These are phyloP conservation scores for Mus musculus DNA, from an alignment of 2,113 vertebrate genomes.

Conservation along the genomic window DNA sequence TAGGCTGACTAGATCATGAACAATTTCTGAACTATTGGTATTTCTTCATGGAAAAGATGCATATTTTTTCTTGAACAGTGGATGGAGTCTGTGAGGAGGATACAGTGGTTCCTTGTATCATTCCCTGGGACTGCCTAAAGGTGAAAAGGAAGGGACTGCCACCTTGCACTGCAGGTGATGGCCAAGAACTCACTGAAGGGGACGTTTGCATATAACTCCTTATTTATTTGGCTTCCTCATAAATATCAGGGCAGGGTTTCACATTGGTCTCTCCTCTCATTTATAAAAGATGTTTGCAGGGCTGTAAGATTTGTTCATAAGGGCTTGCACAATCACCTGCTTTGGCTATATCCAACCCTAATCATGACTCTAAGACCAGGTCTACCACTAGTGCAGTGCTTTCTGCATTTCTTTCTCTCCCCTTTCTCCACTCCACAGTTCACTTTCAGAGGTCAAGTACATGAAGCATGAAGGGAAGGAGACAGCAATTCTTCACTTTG, in stretches of 20 bases:
- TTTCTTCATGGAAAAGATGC: background rate
- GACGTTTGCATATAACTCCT: background rate
- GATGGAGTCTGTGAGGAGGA: background rate
- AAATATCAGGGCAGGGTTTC: background rate
- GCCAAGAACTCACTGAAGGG: background rate
- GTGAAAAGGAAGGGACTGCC: background rate
- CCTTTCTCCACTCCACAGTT: fast-evolving
- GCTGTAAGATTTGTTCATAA: background rate
- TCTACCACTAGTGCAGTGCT: fast-evolving
- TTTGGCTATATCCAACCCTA: background rate
- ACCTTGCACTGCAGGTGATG: background rate
- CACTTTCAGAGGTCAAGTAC: background rate
- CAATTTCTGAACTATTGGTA: background rate
- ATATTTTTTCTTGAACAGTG: no score
- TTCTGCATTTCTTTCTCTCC: no score
- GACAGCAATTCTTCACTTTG: background rate
- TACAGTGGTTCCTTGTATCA: fast-evolving
- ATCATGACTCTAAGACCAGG: no score
- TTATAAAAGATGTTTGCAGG: background rate
- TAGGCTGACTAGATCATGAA: background rate
- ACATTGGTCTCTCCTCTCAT: background rate
- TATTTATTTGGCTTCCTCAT: background rate
- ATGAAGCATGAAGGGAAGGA: background rate
- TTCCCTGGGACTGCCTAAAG: background rate
- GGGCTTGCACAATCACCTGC: background rate